Evolutionary conservation across 2,888 invertebrate species (phyloP), one percentile per base, ranked within the genome.

Genomic region (Cecidostiba fungosa): DNA sequence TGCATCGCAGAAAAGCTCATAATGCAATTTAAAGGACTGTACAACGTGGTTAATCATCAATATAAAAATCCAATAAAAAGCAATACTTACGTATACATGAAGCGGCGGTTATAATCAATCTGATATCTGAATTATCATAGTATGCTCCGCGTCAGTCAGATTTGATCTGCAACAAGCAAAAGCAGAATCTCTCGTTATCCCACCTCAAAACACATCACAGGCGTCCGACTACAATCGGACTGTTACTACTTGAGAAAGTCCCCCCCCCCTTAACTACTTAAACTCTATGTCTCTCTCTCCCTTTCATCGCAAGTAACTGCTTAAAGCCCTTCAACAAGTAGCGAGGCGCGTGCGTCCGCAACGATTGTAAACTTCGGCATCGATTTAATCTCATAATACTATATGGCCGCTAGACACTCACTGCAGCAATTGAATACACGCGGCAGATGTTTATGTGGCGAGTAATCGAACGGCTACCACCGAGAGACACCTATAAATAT

Each of bases 71-170:
- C 16, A 50, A 12, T 32, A 3, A 16, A n/a, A 50, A 50, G 4
- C 1, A 0, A 83, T 89, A 92, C 92, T 92, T 86, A 92, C 92
- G 92, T 92, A 92, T 92, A 91, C 92, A 92, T 92, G 92, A 91
- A 92, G 92, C 92, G 91, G 91, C 92, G 92, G 92, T 91, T 92
- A 90, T 90, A 91, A 92, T 92, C 91, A 92, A 92, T 92, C 91
- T 91, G 91, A 91, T 92, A 91, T 92, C 91, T 88, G 90, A 91
- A 92, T 92, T 92, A 91, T 91, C 92, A 92, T 92, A 92, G 91
- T 92, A 91, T 89, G 91, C 89, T 90, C 89, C 90, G 89, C 89
- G 89, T 91, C 90, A 90, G 90, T 90, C 90, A 89, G 89, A 90
- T 90, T 78, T 77, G 89, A 90, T 89, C 92, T 92, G 89, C 62